These are phyloP conservation scores for Hippasteria phrygiana DNA, from an alignment of 53 echinoderm and acorn worm genomes.

Conservation along the genomic window DNA sequence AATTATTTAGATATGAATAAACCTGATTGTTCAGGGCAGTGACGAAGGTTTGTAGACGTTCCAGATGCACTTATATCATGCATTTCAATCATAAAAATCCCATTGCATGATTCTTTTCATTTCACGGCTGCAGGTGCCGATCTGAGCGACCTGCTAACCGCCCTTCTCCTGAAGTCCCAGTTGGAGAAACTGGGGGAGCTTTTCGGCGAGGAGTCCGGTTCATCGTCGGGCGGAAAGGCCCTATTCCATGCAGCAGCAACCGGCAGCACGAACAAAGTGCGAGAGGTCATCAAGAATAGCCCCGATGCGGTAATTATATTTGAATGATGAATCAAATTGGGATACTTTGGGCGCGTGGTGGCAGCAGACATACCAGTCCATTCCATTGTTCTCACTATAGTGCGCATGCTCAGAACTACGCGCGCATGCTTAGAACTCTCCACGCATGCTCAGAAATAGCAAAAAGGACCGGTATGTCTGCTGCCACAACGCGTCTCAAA, in stretches of 20 bases:
- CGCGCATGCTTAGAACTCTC: too few species aligned
- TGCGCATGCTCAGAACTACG: too few species aligned
- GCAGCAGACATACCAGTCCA: too few species aligned
- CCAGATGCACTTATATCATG: neutral
- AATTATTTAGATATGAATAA: neutral
- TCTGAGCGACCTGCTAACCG: neutral
- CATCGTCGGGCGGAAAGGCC: neutral
- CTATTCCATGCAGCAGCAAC: constrained; percentile 47
- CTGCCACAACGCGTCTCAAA: neutral
- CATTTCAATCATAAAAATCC: too few species aligned
- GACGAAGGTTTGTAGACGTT: too few species aligned
- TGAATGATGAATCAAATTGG: neutral
- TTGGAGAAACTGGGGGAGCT: constrained; percentile 20
- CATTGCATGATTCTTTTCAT: too few species aligned
- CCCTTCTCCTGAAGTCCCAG: constrained; percentile 1
- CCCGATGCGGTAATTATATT: constrained; percentile 57
- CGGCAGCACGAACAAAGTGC: constrained; percentile 59
- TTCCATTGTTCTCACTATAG: too few species aligned
- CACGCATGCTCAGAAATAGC: too few species aligned
- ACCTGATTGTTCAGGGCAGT: neutral
- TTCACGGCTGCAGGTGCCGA: neutral
- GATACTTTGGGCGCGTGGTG: too few species aligned
- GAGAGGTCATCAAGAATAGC: constrained; percentile 42
- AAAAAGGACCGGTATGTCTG: too few species aligned
- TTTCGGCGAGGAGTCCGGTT: neutral